Conservation (phyloP, 2,797 vertebrate species). For the Oryzias sinensis region DNA sequence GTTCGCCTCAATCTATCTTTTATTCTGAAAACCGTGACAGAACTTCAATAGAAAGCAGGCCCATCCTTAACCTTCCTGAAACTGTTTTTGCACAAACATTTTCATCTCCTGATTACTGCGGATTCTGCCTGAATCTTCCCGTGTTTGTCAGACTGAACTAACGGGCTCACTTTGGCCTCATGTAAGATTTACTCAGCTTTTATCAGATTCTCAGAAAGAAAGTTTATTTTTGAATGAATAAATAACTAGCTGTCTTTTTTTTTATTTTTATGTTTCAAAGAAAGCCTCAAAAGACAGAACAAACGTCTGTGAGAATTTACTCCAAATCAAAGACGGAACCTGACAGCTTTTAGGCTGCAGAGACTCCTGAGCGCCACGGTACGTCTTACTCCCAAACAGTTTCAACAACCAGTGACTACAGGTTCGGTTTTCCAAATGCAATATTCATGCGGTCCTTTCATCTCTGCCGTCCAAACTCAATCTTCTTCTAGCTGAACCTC, state of each 20-base stretch:
- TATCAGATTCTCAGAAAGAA: too few relatives aligned
- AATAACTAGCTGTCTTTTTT: too few relatives aligned
- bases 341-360: too few relatives aligned
- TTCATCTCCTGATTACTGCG: background rate
- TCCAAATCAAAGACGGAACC: too few relatives aligned
- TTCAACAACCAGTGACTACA: too few relatives aligned
- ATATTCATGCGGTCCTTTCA: background rate
- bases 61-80: background rate
- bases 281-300: too few relatives aligned
- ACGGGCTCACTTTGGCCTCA: background rate
- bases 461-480: background rate
- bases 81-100: too few relatives aligned
- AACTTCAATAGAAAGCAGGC: background rate
- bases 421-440: background rate
- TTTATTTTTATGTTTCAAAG: too few relatives aligned
- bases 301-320: too few relatives aligned
- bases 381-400: too few relatives aligned
- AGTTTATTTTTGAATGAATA: too few relatives aligned
- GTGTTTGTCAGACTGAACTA: constrained; percentile 1
- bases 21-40: background rate
- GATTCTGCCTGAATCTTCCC: background rate
- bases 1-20: constrained; percentile 8
- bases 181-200: background rate
- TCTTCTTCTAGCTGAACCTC: background rate
- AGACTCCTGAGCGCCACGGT: too few relatives aligned